phyloP scores from a whole-genome alignment of 1,140 invertebrate genomes.

The Leptinotarsa lineolata region DNA sequence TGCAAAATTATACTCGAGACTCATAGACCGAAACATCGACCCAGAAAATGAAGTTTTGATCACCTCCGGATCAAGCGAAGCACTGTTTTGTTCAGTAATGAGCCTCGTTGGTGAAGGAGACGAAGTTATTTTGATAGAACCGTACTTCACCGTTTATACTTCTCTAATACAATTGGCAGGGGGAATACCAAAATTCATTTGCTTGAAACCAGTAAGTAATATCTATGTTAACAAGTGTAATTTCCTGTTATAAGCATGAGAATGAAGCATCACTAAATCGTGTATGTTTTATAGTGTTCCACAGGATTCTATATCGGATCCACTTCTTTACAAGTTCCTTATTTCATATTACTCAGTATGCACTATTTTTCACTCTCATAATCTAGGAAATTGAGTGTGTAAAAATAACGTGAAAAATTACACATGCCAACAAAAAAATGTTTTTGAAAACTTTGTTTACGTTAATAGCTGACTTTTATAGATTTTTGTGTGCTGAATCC shows the following conservation, averaged over 20 bases:
- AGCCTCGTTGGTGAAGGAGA: constrained; percentile 82
- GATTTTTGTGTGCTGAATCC: too few relatives aligned
- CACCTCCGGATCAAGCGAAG: constrained; percentile 90
- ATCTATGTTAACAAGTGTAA: not conserved
- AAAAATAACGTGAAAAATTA: too few relatives aligned
- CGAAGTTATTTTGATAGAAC: constrained; percentile 97
- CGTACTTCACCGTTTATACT: constrained; percentile 96
- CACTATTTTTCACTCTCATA: too few relatives aligned
- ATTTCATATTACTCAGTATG: constrained; percentile 55
- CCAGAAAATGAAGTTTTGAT: constrained; percentile 74
- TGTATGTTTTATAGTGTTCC: not conserved
- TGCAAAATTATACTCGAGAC: constrained; percentile 79
- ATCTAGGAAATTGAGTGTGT: too few relatives aligned
- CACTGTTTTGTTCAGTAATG: constrained; percentile 74
- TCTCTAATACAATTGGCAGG: constrained; percentile 88
- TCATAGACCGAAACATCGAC: constrained; percentile 70
- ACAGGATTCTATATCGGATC: not conserved
- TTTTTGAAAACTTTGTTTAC: too few relatives aligned
- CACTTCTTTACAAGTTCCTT: not conserved
- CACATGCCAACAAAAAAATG: too few relatives aligned
- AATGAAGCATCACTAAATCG: too few relatives aligned
- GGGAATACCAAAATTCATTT: constrained; percentile 83
- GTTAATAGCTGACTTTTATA: too few relatives aligned
- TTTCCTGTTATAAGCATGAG: not conserved
- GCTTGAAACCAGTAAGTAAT: constrained; percentile 72